A percentile compares a stretch with the other conserved stretches of the same genome.
phyloP scores from a whole-genome alignment of 2,797 vertebrate genomes.

The Podarcis lilfordi region DNA sequence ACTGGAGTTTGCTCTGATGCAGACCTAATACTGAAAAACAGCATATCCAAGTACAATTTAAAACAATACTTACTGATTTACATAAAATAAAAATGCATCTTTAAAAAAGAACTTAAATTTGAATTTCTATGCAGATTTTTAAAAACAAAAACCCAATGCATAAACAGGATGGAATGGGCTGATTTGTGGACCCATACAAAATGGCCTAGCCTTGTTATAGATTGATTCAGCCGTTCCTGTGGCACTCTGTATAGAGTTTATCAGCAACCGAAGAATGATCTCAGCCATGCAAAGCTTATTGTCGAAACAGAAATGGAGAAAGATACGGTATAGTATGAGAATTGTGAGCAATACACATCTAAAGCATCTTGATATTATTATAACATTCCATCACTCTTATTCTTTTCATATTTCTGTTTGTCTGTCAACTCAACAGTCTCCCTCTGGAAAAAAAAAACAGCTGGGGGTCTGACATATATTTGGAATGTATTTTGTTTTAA shows the following conservation, averaged over 20 bases:
- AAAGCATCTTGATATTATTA: conserved; percentile 27
- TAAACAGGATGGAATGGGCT: neutral
- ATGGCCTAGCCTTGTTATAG: neutral
- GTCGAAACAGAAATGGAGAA: neutral
- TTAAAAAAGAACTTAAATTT: neutral
- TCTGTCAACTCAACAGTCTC: conserved; percentile 21
- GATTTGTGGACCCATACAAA: neutral
- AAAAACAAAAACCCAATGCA: neutral
- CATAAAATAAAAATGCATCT: neutral
- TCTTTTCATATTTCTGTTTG: conserved; percentile 12
- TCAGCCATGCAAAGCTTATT: neutral
- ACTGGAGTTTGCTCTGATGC: neutral
- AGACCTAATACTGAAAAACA: neutral
- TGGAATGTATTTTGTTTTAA: conserved; percentile 27
- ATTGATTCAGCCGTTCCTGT: neutral
- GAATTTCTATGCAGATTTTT: neutral
- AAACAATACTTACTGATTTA: neutral
- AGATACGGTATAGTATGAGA: neutral
- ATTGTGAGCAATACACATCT: neutral
- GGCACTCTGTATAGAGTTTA: neutral
- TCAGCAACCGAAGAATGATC: neutral
- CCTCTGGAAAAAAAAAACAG: neutral
- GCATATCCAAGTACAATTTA: neutral
- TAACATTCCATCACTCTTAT: neutral
- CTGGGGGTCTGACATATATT: conserved; percentile 27